These are phyloP conservation scores for Lysandra coridon DNA, from an alignment of 2,888 invertebrate genomes.

Conservation along the genomic window DNA sequence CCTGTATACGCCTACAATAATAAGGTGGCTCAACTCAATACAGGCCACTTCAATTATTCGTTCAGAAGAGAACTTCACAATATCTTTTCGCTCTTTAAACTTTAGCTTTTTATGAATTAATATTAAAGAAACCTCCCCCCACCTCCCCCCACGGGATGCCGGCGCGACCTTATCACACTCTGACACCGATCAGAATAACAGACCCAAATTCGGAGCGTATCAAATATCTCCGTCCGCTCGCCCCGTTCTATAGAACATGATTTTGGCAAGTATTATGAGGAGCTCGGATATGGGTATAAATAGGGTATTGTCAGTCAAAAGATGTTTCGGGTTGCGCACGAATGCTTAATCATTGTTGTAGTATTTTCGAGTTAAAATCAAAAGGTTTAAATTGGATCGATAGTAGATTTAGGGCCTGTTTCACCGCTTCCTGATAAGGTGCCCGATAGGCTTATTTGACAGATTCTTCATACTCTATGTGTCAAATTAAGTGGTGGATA, in stretches of 20 bases:
- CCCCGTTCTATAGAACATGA: not conserved
- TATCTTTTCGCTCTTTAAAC: too few relatives aligned
- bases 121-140: not conserved
- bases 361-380: not conserved
- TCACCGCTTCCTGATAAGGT: too few relatives aligned
- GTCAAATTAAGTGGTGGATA: too few relatives aligned
- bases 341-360: not conserved
- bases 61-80: too few relatives aligned
- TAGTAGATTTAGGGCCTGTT: too few relatives aligned
- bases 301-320: not conserved
- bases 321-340: not conserved
- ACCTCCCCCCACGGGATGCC: not conserved
- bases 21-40: too few relatives aligned
- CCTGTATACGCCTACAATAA: too few relatives aligned
- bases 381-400: too few relatives aligned
- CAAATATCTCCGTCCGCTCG: not conserved
- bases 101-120: too few relatives aligned
- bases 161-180: conserved; percentile 9
- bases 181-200: conserved; percentile 17
- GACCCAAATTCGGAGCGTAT: not conserved
- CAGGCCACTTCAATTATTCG: too few relatives aligned
- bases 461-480: too few relatives aligned
- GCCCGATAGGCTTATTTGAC: too few relatives aligned
- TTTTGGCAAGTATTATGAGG: not conserved
- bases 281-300: not conserved